phyloP scores from a whole-genome alignment of 2,797 vertebrate genomes.

The Enteromius trimaculatus region DNA sequence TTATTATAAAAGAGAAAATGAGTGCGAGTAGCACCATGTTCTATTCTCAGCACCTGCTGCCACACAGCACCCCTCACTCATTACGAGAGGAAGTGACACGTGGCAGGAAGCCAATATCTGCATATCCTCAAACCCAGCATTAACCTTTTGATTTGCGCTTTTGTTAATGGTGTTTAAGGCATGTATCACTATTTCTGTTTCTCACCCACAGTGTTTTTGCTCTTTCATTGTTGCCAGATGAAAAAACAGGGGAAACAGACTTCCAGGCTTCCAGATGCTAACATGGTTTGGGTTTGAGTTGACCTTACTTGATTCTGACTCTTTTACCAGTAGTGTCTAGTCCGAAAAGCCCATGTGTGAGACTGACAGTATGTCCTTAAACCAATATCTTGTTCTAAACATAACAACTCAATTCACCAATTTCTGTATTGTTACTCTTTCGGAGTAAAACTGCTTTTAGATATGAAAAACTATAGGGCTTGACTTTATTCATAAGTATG shows the following conservation, averaged over 20 bases:
- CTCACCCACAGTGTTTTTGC: not conserved
- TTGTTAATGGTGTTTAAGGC: not conserved
- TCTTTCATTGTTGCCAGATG: not conserved
- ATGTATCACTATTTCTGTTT: not conserved
- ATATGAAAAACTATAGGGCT: too few species aligned
- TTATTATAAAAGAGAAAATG: conserved; percentile 71
- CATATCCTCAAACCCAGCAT: not conserved
- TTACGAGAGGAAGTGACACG: not conserved
- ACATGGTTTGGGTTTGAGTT: not conserved
- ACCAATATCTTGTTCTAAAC: too few species aligned
- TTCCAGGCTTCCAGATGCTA: not conserved
- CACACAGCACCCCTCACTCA: conserved; percentile 42
- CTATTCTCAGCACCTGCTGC: conserved; percentile 44
- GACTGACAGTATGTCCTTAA: too few species aligned
- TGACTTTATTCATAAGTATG: too few species aligned
- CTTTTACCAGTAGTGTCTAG: too few species aligned
- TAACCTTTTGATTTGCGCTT: not conserved
- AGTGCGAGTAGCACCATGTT: conserved; percentile 22
- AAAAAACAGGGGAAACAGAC: not conserved
- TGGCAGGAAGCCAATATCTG: conserved; percentile 15
- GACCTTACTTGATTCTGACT: not conserved
- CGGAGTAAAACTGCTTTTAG: too few species aligned
- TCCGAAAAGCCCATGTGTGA: too few species aligned
- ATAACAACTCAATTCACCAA: too few species aligned
- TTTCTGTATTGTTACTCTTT: too few species aligned